Evolutionary conservation across 2,797 vertebrate genomes (phyloP).

Genomic region (Anguilla marmorata): DNA sequence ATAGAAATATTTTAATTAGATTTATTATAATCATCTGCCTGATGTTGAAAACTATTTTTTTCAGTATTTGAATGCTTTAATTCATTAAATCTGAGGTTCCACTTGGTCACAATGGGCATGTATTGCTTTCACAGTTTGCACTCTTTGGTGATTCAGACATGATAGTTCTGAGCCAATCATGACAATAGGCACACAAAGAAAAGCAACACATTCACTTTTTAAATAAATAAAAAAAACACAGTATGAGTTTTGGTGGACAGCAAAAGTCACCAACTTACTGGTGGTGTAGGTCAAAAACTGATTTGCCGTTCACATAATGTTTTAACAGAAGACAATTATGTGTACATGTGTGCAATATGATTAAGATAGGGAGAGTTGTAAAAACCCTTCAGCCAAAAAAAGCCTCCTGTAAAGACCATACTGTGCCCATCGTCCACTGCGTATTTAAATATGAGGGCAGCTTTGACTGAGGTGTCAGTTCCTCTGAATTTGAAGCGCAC

Average conservation of each 20-base stretch:
- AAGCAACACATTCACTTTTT: neutral
- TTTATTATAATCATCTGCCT: neutral
- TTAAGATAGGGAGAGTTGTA: neutral
- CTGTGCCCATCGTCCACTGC: neutral
- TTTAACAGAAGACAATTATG: neutral
- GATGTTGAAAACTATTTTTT: neutral
- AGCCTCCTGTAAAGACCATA: neutral
- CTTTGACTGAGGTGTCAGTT: neutral
- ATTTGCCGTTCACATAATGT: neutral
- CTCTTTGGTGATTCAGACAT: neutral
- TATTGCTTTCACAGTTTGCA: neutral
- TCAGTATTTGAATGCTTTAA: neutral
- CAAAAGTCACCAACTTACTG: neutral
- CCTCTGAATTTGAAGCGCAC: constrained; percentile 11
- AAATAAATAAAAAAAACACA: neutral
- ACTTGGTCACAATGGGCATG: neutral
- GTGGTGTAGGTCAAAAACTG: neutral
- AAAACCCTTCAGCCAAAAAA: constrained; percentile 3
- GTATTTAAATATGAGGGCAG: neutral
- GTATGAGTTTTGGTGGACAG: neutral
- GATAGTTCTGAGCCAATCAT: neutral
- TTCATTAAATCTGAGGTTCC: neutral
- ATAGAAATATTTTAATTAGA: neutral
- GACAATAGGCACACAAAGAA: neutral
- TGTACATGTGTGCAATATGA: neutral